phyloP scores from a whole-genome alignment of 2,888 invertebrate species.

The Microctonus aethiopoides region DNA sequence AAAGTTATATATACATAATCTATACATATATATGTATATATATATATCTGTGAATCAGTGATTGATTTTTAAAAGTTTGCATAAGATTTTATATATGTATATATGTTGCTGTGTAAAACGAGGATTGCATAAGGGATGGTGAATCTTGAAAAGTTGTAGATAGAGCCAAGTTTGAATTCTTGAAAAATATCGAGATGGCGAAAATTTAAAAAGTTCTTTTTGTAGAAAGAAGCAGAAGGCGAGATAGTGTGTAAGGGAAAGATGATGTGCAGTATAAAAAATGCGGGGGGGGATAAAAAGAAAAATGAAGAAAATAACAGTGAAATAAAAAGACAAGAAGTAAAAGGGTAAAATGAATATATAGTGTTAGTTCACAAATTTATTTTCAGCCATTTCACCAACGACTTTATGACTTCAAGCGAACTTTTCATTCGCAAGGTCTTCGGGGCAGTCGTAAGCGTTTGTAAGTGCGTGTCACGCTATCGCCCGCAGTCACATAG shows the following conservation, averaged over 20 bases:
- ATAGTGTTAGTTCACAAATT: constrained; percentile 8
- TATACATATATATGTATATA: background rate
- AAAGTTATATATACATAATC: constrained; percentile 22
- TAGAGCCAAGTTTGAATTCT: background rate
- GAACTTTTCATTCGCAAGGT: background rate
- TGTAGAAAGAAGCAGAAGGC: background rate
- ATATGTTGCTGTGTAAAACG: background rate
- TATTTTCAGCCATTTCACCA: constrained; percentile 11
- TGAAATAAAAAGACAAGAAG: background rate
- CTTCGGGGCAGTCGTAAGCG: background rate
- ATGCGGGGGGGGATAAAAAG: background rate
- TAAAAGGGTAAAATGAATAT: background rate
- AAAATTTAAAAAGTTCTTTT: constrained; percentile 16
- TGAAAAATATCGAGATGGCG: background rate
- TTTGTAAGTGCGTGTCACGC: constrained; percentile 1
- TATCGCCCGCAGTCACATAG: background rate
- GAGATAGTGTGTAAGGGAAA: background rate
- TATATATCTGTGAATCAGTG: background rate
- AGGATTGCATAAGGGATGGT: background rate
- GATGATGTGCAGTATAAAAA: background rate
- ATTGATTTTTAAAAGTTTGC: constrained; percentile 31
- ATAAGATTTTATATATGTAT: constrained; percentile 15
- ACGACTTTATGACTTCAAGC: constrained; percentile 2
- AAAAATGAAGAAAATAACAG: background rate
- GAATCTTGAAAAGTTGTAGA: constrained; percentile 1